phyloP scores from a whole-genome alignment of 2,113 vertebrate genomes.

The Mustela nigripes region DNA sequence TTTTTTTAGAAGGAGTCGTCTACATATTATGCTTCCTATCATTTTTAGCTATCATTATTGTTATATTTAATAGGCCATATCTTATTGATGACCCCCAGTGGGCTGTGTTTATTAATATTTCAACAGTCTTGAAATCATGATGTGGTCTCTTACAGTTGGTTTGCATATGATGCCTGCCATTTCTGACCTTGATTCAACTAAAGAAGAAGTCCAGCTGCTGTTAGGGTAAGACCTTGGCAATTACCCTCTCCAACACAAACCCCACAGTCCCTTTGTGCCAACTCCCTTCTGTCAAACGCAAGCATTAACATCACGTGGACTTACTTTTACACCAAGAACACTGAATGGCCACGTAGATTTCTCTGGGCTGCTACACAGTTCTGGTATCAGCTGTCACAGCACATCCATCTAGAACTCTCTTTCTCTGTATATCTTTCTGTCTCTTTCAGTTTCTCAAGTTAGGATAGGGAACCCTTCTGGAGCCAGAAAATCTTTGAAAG shows the following conservation, averaged over 20 bases:
- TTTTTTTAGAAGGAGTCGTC: background rate
- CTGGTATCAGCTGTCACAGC: background rate
- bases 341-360: background rate
- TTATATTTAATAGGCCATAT: background rate
- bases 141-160: background rate
- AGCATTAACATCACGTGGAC: background rate
- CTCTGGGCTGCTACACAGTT: background rate
- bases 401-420: background rate
- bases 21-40: background rate
- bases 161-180: background rate
- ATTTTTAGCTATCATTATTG: background rate
- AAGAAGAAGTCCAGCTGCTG: background rate
- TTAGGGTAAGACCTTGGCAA: background rate
- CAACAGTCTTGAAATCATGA: background rate
- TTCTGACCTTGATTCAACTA: background rate
- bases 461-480: background rate
- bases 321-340: background rate
- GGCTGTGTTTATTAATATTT: background rate
- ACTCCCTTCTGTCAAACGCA: background rate
- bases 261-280: accelerated
- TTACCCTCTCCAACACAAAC: too few species aligned
- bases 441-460: background rate
- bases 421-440: background rate
- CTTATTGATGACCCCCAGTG: background rate
- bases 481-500: background rate